Evolutionary conservation across 2,113 vertebrate species (phyloP).

Genomic region (Heterocephalus glaber): DNA sequence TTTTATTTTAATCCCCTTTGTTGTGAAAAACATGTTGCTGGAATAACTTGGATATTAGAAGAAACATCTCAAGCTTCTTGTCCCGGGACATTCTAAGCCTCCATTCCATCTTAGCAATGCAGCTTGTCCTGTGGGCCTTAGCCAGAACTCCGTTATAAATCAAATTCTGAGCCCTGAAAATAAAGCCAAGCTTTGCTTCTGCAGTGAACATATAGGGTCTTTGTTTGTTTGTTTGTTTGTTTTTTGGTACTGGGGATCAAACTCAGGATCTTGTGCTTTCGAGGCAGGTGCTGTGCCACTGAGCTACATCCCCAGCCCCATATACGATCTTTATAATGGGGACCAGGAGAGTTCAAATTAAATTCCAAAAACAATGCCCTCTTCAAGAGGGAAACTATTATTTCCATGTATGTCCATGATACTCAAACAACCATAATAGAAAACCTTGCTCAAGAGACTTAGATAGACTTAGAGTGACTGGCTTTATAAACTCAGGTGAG

Average conservation of each 20-base stretch:
- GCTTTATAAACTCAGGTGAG: background rate
- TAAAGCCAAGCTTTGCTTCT: background rate
- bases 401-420: background rate
- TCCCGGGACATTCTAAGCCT: background rate
- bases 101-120: background rate
- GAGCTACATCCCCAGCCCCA: too few species aligned
- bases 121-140: background rate
- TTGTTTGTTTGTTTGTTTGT: too few species aligned
- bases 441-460: background rate
- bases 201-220: background rate
- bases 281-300: too few species aligned
- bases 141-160: background rate
- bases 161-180: background rate
- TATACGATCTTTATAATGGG: background rate
- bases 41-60: background rate
- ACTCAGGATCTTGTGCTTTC: too few species aligned
- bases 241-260: too few species aligned
- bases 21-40: background rate
- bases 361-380: constrained; percentile 4
- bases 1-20: background rate
- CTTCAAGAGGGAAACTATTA: background rate
- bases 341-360: background rate
- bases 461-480: background rate
- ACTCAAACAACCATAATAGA: background rate
- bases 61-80: background rate